Percentiles rank a stretch among this genome's conserved stretches.
Conservation (phyloP, 2,888 invertebrate genomes). For the Pollenia labialis region DNA sequence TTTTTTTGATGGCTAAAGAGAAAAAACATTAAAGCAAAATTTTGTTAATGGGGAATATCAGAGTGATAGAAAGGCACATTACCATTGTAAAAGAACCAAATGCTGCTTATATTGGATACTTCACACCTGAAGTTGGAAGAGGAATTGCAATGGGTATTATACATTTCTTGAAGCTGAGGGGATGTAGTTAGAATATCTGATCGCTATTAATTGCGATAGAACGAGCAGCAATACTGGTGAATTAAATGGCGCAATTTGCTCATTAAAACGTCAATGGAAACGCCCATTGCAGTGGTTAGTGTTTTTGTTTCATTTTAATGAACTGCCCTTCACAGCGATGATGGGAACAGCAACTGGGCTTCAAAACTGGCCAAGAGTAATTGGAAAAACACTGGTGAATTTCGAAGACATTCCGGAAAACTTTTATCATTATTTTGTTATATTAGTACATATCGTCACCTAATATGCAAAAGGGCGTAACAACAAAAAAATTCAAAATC, state of each 20-base stretch:
- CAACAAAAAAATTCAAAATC: too few species aligned
- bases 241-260: neutral
- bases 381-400: too few species aligned
- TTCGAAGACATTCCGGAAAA: too few species aligned
- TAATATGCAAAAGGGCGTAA: too few species aligned
- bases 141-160: constrained; percentile 5
- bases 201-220: constrained; percentile 41
- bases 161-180: constrained; percentile 19
- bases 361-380: too few species aligned
- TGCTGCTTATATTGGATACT: constrained; percentile 27
- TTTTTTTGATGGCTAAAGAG: neutral
- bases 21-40: constrained; percentile 23
- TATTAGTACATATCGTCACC: too few species aligned
- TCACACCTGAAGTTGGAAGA: constrained; percentile 21
- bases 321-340: too few species aligned
- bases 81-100: constrained; percentile 46
- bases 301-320: constrained; percentile 41
- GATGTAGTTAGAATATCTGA: neutral
- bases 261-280: constrained; percentile 9
- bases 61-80: constrained; percentile 48
- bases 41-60: constrained; percentile 23
- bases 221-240: constrained; percentile 27
- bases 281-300: constrained; percentile 44
- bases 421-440: too few species aligned
- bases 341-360: too few species aligned